Evolutionary conservation across 2,888 invertebrate genomes (phyloP).

Genomic region (Hirtodrosophila duncani): DNA sequence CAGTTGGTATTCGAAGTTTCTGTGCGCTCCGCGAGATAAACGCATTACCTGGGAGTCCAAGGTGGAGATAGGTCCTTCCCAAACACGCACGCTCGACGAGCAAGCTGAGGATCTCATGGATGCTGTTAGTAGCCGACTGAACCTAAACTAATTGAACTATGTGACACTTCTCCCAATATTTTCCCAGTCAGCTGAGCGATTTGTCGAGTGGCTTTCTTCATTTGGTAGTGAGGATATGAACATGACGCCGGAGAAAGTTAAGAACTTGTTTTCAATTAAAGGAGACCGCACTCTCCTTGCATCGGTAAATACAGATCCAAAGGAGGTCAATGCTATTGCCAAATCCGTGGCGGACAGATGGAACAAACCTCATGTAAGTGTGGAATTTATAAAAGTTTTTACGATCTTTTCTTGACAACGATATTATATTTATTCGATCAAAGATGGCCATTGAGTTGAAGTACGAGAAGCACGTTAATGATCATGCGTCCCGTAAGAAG

Average conservation of each 20-base stretch:
- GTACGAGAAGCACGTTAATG: conserved; percentile 69
- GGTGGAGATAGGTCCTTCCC: no score
- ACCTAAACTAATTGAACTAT: no score
- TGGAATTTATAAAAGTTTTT: no score
- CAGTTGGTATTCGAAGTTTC: conserved; percentile 73
- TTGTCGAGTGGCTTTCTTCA: conserved; percentile 75
- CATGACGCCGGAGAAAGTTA: conserved; percentile 75
- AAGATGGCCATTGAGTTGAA: conserved; percentile 77
- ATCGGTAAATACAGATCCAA: conserved; percentile 75
- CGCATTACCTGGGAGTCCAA: conserved; percentile 75
- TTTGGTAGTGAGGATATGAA: conserved; percentile 70
- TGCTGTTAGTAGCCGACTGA: conserved; percentile 72
- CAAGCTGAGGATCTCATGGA: conserved; percentile 78
- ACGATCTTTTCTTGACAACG: no score
- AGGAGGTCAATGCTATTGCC: conserved; percentile 76
- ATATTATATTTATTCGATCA: background rate
- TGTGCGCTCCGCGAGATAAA: conserved; percentile 66
- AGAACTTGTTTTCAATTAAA: conserved; percentile 76
- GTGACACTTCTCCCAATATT: no score
- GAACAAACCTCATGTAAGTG: conserved; percentile 74
- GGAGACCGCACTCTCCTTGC: conserved; percentile 72
- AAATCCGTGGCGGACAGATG: conserved; percentile 75
- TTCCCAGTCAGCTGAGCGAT: conserved; percentile 74
- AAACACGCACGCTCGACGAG: conserved; percentile 74
- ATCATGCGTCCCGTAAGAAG: conserved; percentile 46